Evolutionary conservation across 2,113 vertebrate genomes (phyloP).

Genomic region (Triplophysa tibetana): DNA sequence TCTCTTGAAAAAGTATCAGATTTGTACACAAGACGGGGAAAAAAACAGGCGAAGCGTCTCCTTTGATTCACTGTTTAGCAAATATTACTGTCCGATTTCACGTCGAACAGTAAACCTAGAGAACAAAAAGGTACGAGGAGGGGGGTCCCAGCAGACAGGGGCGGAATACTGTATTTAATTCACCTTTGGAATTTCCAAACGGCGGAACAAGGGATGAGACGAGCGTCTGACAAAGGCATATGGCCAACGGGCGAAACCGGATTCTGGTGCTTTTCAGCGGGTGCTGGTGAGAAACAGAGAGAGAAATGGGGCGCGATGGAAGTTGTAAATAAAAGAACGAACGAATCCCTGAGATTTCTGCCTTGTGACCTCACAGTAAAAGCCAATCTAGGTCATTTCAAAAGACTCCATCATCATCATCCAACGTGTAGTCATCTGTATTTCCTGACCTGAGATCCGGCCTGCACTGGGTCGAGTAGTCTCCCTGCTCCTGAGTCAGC

Average conservation of each 20-base stretch:
- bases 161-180: slow-evolving; percentile 50
- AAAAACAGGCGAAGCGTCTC: slow-evolving; percentile 27
- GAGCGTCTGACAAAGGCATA: slow-evolving; percentile 49
- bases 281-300: slow-evolving; percentile 20
- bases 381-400: not conserved
- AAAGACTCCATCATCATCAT: not conserved
- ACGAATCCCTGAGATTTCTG: slow-evolving; percentile 24
- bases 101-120: slow-evolving; percentile 55
- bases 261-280: slow-evolving; percentile 34
- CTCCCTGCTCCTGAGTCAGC: slow-evolving; percentile 31
- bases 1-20: slow-evolving; percentile 55
- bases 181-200: slow-evolving; percentile 56
- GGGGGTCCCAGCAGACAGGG: slow-evolving; percentile 2
- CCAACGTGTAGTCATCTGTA: not conserved
- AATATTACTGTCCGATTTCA: slow-evolving; percentile 55
- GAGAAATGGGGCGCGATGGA: slow-evolving; percentile 48
- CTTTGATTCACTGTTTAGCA: slow-evolving; percentile 50
- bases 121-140: slow-evolving; percentile 37
- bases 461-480: slow-evolving; percentile 3
- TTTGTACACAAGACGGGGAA: slow-evolving; percentile 38
- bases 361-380: slow-evolving; percentile 20
- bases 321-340: slow-evolving; percentile 40
- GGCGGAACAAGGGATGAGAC: slow-evolving; percentile 50
- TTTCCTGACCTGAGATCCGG: slow-evolving; percentile 11
- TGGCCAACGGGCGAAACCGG: slow-evolving; percentile 52